Evolutionary conservation across 53 echinoderm and acorn worm species (phyloP).

Genomic region (Echinometra lucunter): DNA sequence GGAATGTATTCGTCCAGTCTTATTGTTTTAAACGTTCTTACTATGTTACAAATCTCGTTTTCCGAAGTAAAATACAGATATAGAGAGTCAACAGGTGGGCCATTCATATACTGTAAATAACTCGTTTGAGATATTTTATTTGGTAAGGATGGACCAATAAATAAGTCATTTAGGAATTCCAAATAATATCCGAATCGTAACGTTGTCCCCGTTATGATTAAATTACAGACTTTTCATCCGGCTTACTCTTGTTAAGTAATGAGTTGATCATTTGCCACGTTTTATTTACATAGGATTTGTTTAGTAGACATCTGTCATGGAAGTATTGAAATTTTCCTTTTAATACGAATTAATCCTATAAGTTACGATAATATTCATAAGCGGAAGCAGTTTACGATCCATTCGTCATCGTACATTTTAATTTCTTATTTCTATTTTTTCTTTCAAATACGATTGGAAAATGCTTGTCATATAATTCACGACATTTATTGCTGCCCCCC

Average conservation of each 20-base stretch:
- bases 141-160: background rate
- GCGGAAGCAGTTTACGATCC: background rate
- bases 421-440: background rate
- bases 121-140: background rate
- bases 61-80: background rate
- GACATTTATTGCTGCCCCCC: constrained; percentile 21
- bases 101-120: background rate
- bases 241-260: background rate
- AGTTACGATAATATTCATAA: constrained; percentile 6
- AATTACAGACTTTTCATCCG: constrained; percentile 2
- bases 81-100: background rate
- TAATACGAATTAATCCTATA: constrained; percentile 9
- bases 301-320: background rate
- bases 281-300: background rate
- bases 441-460: background rate
- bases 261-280: constrained; percentile 10
- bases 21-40: too few relatives aligned
- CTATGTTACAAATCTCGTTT: too few relatives aligned
- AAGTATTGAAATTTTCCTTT: constrained; percentile 4
- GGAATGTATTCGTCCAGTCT: too few relatives aligned
- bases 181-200: background rate
- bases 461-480: background rate
- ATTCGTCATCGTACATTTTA: too few relatives aligned
- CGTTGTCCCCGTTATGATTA: background rate
- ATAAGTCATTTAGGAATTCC: background rate